A percentile compares a stretch with the other conserved stretches of the same genome.
Evolutionary conservation across 2,888 invertebrate species (phyloP).

Genomic region (Catocala fraxini): DNA sequence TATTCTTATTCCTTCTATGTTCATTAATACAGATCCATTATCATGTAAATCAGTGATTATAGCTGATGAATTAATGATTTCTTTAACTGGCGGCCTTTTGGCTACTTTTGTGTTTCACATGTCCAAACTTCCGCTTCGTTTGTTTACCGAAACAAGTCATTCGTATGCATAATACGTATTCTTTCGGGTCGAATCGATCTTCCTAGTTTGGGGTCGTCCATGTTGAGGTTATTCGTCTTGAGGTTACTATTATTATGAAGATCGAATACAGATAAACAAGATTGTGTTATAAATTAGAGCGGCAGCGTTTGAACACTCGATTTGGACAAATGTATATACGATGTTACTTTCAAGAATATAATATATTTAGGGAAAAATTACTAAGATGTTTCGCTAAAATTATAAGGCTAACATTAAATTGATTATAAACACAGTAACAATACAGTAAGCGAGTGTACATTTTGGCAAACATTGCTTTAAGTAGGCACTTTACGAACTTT

Average conservation of each 20-base stretch:
- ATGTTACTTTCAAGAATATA: no score
- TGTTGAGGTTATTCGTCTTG: constrained; percentile 41
- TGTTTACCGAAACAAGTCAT: constrained; percentile 45
- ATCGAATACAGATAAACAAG: constrained; percentile 33
- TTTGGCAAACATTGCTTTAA: no score
- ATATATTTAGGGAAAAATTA: no score
- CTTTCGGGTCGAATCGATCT: constrained; percentile 44
- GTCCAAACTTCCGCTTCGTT: constrained; percentile 39
- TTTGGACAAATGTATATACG: not conserved
- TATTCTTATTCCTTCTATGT: not conserved
- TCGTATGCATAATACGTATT: constrained; percentile 47
- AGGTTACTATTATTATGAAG: constrained; percentile 40
- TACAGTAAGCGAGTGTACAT: no score
- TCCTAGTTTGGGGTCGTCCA: constrained; percentile 46
- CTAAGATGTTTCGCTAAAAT: no score
- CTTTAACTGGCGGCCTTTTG: constrained; percentile 39
- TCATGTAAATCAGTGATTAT: constrained; percentile 35
- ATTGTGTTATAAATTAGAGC: constrained; percentile 7
- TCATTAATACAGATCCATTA: constrained; percentile 19
- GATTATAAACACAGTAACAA: no score
- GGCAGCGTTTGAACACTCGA: not conserved
- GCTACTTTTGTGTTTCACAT: constrained; percentile 30
- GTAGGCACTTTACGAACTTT: no score
- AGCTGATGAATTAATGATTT: constrained; percentile 31
- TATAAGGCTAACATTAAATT: no score